These are phyloP conservation scores for Schizothorax lantsangensis DNA, from an alignment of 2,797 vertebrate species.

Conservation along the genomic window DNA sequence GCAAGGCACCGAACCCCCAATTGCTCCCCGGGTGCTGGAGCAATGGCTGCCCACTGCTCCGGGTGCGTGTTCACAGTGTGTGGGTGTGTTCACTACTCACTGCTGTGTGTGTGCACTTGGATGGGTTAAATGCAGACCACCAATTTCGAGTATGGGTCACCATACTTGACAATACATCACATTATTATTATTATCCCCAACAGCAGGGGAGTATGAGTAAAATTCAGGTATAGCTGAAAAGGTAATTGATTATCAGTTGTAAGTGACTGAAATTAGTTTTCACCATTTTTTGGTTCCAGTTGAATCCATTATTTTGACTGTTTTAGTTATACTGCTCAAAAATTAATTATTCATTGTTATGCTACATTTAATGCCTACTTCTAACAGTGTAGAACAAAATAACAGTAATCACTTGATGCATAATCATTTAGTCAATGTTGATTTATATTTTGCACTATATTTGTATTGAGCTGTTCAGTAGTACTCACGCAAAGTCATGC, in stretches of 20 bases:
- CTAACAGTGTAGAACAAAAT: no score
- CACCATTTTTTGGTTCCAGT: not conserved
- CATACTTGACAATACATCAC: no score
- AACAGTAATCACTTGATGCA: not conserved
- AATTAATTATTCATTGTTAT: not conserved
- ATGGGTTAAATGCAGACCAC: no score
- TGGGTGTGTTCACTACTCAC: no score
- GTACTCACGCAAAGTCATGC: constrained; percentile 32
- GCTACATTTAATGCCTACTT: not conserved
- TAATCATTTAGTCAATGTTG: not conserved
- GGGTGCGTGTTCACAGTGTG: no score
- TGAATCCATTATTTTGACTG: not conserved
- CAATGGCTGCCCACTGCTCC: no score
- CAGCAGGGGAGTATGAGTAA: constrained; percentile 11
- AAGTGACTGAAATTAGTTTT: not conserved
- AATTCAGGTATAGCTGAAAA: constrained; percentile 14
- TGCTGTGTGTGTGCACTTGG: no score
- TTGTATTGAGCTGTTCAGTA: not conserved
- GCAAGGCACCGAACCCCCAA: no score
- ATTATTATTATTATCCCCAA: no score
- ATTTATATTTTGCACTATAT: not conserved
- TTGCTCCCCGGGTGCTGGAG: no score
- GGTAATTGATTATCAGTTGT: not conserved
- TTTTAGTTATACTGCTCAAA: not conserved
- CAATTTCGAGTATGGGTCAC: no score